Evolutionary conservation across 2,888 invertebrate genomes (phyloP).

Genomic region (Eutolmus rufibarbis): DNA sequence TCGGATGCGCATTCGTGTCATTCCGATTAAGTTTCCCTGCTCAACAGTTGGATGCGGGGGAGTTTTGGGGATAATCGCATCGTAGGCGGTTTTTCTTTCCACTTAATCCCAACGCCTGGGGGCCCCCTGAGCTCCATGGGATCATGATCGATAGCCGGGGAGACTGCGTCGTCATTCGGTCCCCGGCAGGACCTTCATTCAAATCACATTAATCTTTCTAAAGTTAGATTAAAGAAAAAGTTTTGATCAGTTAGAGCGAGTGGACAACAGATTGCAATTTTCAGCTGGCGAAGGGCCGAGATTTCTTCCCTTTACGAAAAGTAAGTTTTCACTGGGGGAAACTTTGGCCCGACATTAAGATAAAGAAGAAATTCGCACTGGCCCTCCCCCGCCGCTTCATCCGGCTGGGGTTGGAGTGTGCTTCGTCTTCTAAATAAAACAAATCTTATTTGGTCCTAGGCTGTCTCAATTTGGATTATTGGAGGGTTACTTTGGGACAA

Average conservation of each 20-base stretch:
- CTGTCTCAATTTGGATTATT: background rate
- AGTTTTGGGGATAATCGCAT: background rate
- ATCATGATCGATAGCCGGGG: background rate
- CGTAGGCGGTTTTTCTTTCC: background rate
- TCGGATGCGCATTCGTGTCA: background rate
- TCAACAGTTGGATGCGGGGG: background rate
- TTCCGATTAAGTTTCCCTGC: background rate
- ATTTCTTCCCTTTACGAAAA: background rate
- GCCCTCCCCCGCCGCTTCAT: background rate
- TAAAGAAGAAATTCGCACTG: background rate
- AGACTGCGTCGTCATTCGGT: background rate
- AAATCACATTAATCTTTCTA: conserved; percentile 26
- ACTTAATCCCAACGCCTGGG: background rate
- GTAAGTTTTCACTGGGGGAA: conserved; percentile 1
- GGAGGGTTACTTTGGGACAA: background rate
- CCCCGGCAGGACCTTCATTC: conserved; percentile 1
- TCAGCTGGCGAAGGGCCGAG: conserved; percentile 1
- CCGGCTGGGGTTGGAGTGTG: background rate
- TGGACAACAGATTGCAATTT: conserved; percentile 28
- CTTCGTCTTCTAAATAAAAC: background rate
- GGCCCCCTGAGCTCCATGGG: background rate
- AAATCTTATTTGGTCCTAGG: conserved; percentile 4
- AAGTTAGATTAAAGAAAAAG: conserved; percentile 28
- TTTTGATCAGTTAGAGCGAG: conserved; percentile 20
- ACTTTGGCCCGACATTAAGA: background rate